A percentile compares a stretch with the other conserved stretches of the same genome.
These are phyloP conservation scores for Oryzias javanicus DNA, from an alignment of 2,113 vertebrate species.

Conservation along the genomic window DNA sequence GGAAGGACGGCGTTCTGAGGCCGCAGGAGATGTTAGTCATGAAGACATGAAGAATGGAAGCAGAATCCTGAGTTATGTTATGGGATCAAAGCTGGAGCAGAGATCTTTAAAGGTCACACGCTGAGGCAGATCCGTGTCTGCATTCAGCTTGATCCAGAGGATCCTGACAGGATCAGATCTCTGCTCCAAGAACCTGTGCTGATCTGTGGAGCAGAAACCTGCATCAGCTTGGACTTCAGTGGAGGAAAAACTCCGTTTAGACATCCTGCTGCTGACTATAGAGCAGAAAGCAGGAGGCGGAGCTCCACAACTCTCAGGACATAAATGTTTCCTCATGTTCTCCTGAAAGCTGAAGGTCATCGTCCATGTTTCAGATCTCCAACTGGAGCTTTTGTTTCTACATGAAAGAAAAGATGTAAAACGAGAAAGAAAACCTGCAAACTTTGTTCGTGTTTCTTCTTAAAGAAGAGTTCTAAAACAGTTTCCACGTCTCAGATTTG, in stretches of 20 bases:
- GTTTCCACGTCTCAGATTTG: no score
- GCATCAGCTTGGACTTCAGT: constrained; percentile 1
- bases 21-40: no score
- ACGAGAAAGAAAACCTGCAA: no score
- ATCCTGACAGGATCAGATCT: constrained; percentile 7
- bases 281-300: constrained; percentile 1
- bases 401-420: no score
- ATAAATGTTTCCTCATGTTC: constrained; percentile 44
- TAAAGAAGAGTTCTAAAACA: no score
- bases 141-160: neutral
- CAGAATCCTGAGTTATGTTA: no score
- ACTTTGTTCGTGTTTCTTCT: no score
- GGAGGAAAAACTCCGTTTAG: constrained; percentile 29
- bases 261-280: constrained; percentile 7
- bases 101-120: neutral
- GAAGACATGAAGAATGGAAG: no score
- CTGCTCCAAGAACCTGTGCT: no score
- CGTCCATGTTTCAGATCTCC: neutral
- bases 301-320: constrained; percentile 41
- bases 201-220: constrained; percentile 43
- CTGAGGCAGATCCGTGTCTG: neutral
- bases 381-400: constrained; percentile 3
- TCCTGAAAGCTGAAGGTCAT: constrained; percentile 31
- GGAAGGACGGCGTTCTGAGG: neutral
- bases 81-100: neutral